Base-by-base conservation (phyloP, 2,113 vertebrate genomes). In the Clupea harengus region DNA sequence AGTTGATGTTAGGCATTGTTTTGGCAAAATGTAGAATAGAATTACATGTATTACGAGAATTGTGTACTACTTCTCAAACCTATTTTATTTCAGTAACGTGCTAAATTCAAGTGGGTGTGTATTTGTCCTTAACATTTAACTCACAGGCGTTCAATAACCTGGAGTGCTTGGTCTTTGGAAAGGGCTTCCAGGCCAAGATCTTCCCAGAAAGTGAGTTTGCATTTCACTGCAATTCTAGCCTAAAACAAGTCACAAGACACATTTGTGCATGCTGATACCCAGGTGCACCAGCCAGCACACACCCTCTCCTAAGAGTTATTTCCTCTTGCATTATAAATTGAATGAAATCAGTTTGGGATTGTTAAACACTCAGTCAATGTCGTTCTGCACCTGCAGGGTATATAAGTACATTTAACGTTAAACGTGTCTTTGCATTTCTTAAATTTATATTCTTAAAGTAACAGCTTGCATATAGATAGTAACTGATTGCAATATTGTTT, bases 101-200 rank as follows among this genome's bases (percentile, higher is more conserved):
- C 4, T 18, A 60, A 20, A 22, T 60, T 22, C 0, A 18, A 22
- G 54, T 20, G 18, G 39, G 64, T 17, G 32, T 15, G 32, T 15
- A 5, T 84, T 45, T 20, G 0, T 49, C 86, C 95, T 97, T 96
- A 96, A 95, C 95, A 86, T 1, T 13, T 6, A 17, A 78, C 0
- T 84, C 10, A 0, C 93, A 99, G 98, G 98, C 98, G 89, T 98
- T 99, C 93, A 99, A 97, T 92, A 99, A 99, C 89, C 91, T 99
- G 90, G 98, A 99, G 94, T 99, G 96, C 89, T 90, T 99, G 39
- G 89, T 99, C n/a, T 99, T 99, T 11, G 98, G 98, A 18, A 99
- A 98, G 86, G 98, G 98, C 50, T 99, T 99, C 93, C 98, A 99
- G 93, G 98, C 97, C 46, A 99, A 99, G 93, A 97, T 99, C 85